phyloP scores from a whole-genome alignment of 2,113 vertebrate species.

The Excalfactoria chinensis region DNA sequence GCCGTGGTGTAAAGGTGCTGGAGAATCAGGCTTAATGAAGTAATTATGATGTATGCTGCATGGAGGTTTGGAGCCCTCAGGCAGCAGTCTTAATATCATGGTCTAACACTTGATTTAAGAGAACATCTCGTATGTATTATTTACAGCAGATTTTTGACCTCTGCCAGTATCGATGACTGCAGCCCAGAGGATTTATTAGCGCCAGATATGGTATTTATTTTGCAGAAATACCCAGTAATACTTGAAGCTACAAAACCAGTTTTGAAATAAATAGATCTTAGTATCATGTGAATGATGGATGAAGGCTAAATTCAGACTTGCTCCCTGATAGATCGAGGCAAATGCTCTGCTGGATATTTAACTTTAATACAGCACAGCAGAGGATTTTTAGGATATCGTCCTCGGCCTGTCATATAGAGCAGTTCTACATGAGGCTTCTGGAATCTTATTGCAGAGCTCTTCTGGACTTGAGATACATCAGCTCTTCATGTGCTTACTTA shows the following conservation, averaged over 20 bases:
- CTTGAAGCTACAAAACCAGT: neutral
- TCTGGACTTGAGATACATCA: neutral
- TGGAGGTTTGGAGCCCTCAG: constrained; percentile 2
- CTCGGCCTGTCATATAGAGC: neutral
- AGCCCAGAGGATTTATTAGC: constrained; percentile 7
- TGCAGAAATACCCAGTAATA: neutral
- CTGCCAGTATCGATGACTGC: neutral
- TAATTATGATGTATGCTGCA: constrained; percentile 37
- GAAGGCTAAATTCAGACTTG: neutral
- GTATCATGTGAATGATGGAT: neutral
- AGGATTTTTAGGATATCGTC: neutral
- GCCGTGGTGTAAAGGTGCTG: neutral
- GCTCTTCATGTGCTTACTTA: neutral
- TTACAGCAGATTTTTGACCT: constrained; percentile 37
- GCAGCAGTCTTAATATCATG: neutral
- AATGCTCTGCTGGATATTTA: neutral
- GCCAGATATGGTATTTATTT: neutral
- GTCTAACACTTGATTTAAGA: constrained; percentile 24
- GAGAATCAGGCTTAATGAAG: constrained; percentile 22
- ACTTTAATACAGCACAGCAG: neutral
- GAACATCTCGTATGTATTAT: constrained; percentile 41
- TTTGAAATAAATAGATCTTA: neutral
- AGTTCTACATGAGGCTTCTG: neutral
- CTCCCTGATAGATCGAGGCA: neutral
- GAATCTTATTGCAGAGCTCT: neutral